Conservation (phyloP, 53 echinoderm and acorn worm genomes). For the Luidia sarsii region DNA sequence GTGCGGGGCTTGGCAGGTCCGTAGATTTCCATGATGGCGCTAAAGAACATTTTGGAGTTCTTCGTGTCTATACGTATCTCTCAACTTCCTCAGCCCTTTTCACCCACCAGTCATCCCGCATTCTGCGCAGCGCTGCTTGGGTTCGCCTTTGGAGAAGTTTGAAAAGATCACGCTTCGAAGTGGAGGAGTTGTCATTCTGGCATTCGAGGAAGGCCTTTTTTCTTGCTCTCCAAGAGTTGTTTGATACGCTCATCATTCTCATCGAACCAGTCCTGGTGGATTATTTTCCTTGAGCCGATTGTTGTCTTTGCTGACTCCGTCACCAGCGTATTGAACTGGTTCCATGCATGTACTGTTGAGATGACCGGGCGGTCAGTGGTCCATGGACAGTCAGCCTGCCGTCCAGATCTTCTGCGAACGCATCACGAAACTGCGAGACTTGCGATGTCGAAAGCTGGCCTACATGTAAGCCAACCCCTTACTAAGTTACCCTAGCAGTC, state of each 20-base stretch:
- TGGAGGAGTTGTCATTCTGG: not conserved
- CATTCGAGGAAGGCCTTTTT: not conserved
- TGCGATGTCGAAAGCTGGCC: too few species aligned
- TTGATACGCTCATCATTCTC: too few species aligned
- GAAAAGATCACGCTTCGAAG: too few species aligned
- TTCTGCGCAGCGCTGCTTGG: too few species aligned
- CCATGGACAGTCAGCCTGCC: slow-evolving; percentile 12
- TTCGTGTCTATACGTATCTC: too few species aligned
- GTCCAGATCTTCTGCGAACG: not conserved
- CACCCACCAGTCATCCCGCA: too few species aligned
- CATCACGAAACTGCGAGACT: not conserved
- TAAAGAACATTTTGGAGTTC: too few species aligned
- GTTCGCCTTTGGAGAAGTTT: too few species aligned
- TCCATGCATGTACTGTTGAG: not conserved
- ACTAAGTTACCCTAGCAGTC: too few species aligned
- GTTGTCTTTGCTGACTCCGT: slow-evolving; percentile 3
- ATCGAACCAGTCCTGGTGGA: slow-evolving; percentile 33
- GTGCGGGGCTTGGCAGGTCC: slow-evolving; percentile 18
- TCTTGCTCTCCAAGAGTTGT: not conserved
- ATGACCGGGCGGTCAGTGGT: too few species aligned
- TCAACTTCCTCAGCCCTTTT: too few species aligned
- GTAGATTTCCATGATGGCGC: slow-evolving; percentile 18
- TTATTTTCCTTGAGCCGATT: not conserved
- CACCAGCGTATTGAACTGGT: not conserved
- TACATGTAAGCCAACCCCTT: too few species aligned